Conservation (phyloP, 1,140 invertebrate species). For the Leptinotarsa undecemlineata region DNA sequence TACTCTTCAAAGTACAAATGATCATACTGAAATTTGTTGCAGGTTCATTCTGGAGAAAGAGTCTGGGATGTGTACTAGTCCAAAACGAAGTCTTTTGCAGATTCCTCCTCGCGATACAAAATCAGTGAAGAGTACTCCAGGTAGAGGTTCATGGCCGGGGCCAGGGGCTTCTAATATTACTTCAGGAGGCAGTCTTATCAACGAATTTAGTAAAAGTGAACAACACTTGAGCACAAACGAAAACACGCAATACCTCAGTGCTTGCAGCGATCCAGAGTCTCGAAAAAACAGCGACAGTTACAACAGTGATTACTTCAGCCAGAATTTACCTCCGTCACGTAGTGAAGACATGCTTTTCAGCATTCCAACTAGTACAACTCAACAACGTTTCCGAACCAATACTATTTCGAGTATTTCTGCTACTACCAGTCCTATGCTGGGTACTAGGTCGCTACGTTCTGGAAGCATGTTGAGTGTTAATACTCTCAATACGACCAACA, state of each 20-base stretch:
- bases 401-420: conserved; percentile 65
- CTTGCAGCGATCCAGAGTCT: conserved; percentile 59
- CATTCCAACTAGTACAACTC: conserved; percentile 52
- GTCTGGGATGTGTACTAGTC: conserved; percentile 50
- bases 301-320: conserved; percentile 58
- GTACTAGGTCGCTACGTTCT: conserved; percentile 62
- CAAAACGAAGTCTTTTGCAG: conserved; percentile 63
- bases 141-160: conserved; percentile 80
- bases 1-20: too few relatives aligned
- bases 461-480: conserved; percentile 63
- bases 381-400: conserved; percentile 48
- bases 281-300: conserved; percentile 67
- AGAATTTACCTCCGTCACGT: conserved; percentile 62
- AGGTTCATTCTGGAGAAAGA: conserved; percentile 58
- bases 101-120: conserved; percentile 73
- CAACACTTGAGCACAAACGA: conserved; percentile 70
- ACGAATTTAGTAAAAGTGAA: conserved; percentile 82
- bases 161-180: conserved; percentile 66
- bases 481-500: conserved; percentile 59
- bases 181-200: conserved; percentile 57
- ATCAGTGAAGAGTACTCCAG: conserved; percentile 73
- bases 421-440: conserved; percentile 68
- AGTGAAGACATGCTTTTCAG: conserved; percentile 75
- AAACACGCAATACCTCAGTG: conserved; percentile 59
- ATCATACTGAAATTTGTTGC: background rate